Evolutionary conservation across 1,140 invertebrate species (phyloP).

Genomic region (Harlomillsia oculata): DNA sequence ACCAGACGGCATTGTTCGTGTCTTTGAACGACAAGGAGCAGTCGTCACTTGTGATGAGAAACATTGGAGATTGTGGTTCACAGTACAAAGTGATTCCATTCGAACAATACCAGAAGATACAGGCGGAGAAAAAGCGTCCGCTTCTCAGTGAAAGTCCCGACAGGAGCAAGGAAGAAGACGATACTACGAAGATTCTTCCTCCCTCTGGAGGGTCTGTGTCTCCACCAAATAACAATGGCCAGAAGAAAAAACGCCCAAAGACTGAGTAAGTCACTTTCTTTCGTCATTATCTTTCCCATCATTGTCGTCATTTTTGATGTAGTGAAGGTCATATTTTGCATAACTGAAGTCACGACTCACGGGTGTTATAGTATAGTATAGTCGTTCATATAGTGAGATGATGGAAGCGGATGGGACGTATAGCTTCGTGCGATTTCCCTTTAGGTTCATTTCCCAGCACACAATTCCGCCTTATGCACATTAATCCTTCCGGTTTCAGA

Average conservation of each 20-base stretch:
- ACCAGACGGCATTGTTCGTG: no score
- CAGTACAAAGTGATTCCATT: conserved; percentile 27
- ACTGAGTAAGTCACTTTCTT: conserved; percentile 12
- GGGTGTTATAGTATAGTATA: no score
- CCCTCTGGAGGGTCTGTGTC: not conserved
- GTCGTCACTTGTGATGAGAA: conserved; percentile 31
- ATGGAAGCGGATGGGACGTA: no score
- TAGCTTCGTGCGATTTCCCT: no score
- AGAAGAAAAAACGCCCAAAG: conserved; percentile 25
- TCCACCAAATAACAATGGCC: not conserved
- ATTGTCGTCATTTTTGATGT: no score
- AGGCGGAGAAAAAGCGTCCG: conserved; percentile 25
- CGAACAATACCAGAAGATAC: conserved; percentile 21
- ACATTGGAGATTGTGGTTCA: conserved; percentile 26
- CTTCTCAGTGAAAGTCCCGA: conserved; percentile 5
- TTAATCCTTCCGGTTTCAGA: no score
- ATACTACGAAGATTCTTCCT: not conserved
- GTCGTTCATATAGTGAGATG: no score
- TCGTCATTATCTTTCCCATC: no score
- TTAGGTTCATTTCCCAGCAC: no score
- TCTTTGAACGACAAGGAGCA: conserved; percentile 41
- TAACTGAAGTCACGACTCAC: no score
- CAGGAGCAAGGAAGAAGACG: conserved; percentile 10
- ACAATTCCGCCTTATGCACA: no score
- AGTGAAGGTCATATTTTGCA: no score